Percentiles rank a stretch among this genome's conserved stretches.
Conservation (phyloP, 2,797 vertebrate species). For the Cyprinodon diabolis region DNA sequence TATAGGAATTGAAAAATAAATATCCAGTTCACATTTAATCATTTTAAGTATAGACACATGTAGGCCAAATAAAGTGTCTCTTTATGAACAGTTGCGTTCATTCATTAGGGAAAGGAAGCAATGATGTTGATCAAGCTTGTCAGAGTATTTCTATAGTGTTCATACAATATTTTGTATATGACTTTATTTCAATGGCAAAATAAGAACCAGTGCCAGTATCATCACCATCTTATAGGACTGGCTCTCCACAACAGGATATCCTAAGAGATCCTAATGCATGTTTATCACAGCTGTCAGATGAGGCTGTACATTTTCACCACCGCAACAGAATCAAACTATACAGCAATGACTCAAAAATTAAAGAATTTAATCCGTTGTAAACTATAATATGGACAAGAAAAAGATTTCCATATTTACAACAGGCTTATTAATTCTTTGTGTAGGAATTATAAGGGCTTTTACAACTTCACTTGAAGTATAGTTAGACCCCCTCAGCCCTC, state of each 20-base stretch:
- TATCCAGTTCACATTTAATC: neutral
- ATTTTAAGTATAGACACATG: neutral
- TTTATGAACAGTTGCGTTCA: too few relatives aligned
- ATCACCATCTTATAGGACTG: neutral
- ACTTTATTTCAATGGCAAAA: neutral
- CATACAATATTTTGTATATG: neutral
- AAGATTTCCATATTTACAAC: too few relatives aligned
- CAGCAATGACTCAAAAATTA: too few relatives aligned
- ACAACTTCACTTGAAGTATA: too few relatives aligned
- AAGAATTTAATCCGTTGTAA: too few relatives aligned
- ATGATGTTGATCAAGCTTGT: neutral
- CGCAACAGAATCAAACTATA: neutral
- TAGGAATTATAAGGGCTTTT: too few relatives aligned
- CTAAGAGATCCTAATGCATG: neutral
- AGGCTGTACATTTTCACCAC: neutral
- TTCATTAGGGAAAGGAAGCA: too few relatives aligned
- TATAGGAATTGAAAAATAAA: neutral
- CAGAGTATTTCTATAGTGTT: neutral
- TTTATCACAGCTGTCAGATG: neutral
- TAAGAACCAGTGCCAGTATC: neutral
- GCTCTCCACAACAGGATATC: neutral
- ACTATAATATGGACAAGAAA: too few relatives aligned
- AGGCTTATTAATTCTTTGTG: too few relatives aligned
- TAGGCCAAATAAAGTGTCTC: too few relatives aligned
- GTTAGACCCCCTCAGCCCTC: too few relatives aligned